Base-by-base conservation (phyloP, 1,140 invertebrate species). In the Trissolcus basalis region DNA sequence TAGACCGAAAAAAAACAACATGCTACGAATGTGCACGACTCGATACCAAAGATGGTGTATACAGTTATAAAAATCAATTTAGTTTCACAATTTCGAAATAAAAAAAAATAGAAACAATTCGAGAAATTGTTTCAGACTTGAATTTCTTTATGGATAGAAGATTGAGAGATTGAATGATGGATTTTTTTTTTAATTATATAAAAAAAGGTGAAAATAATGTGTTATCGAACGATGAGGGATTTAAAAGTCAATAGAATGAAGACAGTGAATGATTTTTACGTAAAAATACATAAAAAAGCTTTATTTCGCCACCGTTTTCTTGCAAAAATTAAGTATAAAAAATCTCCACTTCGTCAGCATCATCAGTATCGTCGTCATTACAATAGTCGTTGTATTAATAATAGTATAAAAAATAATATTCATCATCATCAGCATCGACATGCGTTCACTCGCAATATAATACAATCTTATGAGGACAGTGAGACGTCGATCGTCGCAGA, bases 301-400 rank as follows among this genome's bases (percentile, higher is more conserved):
- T 89, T 88, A 88, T 89, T 89, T 88, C 86, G 86, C 87, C 87
- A 88, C 87, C 86, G 86, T 89, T 87, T 88, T 89, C 86, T 89
- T 89, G 87, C 87, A 88, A 89, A 88, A 88, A 87, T 81, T 85
- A 85, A 83, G 81, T 86, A 86, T 84, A 87, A 85, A 86, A 85
- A 83, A 80, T 74, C 81, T 81, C 82, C 73, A 72, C 73, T 69
- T 81, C 74, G 50, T 80, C 79, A 73, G 53, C 74, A 74, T 80
- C 77, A 78, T 79, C 69, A 63, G 56, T 60, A 68, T 81, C 69
- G 69, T 82, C 61, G 50, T 82, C 67, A 68, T 80, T 8, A 54
- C 68, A 61, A 41, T 77, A 63, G 50, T 70, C 55, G 55, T n/a
- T n/a, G n/a, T 6, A 27, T 27, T 77, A 67, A 48, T 58, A 58